phyloP scores from a whole-genome alignment of 2,888 invertebrate genomes.

The Augochlorella aurata region DNA sequence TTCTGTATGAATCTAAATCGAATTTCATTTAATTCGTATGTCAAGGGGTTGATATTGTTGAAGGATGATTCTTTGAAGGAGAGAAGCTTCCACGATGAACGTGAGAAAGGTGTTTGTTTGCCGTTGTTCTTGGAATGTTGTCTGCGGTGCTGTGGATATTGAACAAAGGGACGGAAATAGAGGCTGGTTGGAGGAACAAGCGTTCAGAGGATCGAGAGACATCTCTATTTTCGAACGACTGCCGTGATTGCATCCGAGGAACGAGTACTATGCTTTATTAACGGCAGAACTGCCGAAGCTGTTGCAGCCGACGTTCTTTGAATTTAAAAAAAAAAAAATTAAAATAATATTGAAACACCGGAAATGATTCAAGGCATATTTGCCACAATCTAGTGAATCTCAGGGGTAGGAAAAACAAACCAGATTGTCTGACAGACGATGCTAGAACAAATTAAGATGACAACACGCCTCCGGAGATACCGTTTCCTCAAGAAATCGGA shows the following conservation, averaged over 20 bases:
- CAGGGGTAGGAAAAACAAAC: neutral
- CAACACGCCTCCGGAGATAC: neutral
- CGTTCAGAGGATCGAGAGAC: neutral
- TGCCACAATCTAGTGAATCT: neutral
- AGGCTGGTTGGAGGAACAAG: neutral
- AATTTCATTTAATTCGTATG: too few species aligned
- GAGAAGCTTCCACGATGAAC: conserved; percentile 4
- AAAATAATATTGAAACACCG: neutral
- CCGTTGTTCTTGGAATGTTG: conserved; percentile 26
- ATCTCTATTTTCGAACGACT: neutral
- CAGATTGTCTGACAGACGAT: neutral
- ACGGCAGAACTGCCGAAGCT: neutral
- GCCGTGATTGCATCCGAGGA: conserved; percentile 4
- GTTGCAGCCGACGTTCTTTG: neutral
- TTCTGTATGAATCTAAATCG: too few species aligned
- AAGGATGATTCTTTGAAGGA: too few species aligned
- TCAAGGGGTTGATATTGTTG: too few species aligned
- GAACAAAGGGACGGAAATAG: conserved; percentile 12
- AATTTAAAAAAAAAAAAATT: neutral
- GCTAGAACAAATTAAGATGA: conserved; percentile 10
- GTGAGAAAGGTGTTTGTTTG: neutral
- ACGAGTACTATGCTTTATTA: conserved; percentile 3
- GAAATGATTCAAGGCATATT: conserved; percentile 1
- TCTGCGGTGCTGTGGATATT: conserved; percentile 11
- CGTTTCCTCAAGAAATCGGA: neutral